Evolutionary conservation across 2,797 vertebrate species (phyloP).

Genomic region (Siniperca undulata): DNA sequence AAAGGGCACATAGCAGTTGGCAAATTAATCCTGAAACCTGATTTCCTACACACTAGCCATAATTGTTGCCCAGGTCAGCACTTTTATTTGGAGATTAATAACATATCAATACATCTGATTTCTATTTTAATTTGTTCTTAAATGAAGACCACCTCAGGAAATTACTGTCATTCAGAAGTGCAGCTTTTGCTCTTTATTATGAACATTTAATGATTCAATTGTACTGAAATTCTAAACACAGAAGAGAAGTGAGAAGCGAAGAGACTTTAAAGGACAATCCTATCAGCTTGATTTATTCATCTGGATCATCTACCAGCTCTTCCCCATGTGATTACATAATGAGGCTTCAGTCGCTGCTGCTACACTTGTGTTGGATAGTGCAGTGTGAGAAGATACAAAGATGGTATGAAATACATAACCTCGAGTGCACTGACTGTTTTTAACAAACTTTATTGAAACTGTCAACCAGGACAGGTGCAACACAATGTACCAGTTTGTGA

Average conservation of each 20-base stretch:
- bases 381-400: neutral
- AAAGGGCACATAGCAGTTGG: neutral
- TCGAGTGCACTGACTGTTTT: constrained; percentile 12
- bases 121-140: neutral
- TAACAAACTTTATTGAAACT: constrained; percentile 52
- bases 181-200: neutral
- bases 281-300: too few relatives aligned
- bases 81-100: neutral
- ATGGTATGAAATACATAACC: neutral
- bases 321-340: too few relatives aligned
- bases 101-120: too few relatives aligned
- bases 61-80: neutral
- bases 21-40: neutral
- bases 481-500: constrained; percentile 21
- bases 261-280: too few relatives aligned
- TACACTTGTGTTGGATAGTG: neutral
- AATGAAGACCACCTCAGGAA: neutral
- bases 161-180: neutral
- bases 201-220: too few relatives aligned
- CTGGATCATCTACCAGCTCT: too few relatives aligned
- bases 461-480: constrained; percentile 34
- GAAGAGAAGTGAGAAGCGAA: too few relatives aligned
- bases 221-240: too few relatives aligned
- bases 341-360: neutral
- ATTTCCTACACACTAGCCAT: too few relatives aligned